These are phyloP conservation scores for Zapus hudsonius DNA, from an alignment of 2,113 vertebrate genomes.

Conservation along the genomic window DNA sequence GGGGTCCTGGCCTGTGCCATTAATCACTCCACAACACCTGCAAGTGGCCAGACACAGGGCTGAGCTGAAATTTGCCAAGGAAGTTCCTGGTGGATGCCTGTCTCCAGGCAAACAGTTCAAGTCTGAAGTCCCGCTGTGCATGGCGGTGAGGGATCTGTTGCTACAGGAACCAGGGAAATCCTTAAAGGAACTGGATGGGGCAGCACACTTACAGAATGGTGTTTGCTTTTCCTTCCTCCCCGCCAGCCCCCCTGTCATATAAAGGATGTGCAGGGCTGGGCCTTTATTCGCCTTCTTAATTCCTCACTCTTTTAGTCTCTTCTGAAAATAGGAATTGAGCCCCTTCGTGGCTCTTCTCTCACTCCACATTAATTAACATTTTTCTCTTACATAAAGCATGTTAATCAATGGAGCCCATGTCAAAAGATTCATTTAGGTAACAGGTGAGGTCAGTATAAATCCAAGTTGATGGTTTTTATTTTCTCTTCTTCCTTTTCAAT, in stretches of 20 bases:
- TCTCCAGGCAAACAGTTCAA: not conserved
- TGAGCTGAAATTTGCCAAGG: not conserved
- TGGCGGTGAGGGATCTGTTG: slow-evolving; percentile 19
- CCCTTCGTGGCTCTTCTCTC: slow-evolving; percentile 3
- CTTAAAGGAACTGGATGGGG: not conserved
- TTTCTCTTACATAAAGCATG: slow-evolving; percentile 7
- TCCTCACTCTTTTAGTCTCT: slow-evolving; percentile 9
- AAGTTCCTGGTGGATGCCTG: not conserved
- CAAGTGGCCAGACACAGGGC: not conserved
- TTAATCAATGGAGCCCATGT: not conserved
- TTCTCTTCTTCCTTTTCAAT: not conserved
- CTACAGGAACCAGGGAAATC: slow-evolving; percentile 37
- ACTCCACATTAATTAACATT: slow-evolving; percentile 26
- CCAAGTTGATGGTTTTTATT: not conserved
- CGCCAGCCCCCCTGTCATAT: not conserved
- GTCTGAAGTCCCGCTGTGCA: slow-evolving; percentile 22
- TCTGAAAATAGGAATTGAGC: slow-evolving; percentile 15
- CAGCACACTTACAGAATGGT: not conserved
- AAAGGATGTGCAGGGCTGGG: not conserved
- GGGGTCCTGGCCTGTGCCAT: not conserved
- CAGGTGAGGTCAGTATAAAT: slow-evolving; percentile 4
- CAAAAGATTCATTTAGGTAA: slow-evolving; percentile 46
- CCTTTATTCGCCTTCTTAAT: not conserved
- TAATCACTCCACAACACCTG: slow-evolving; percentile 48
- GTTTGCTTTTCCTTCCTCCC: not conserved